These are phyloP conservation scores for Limnephilus auricula DNA, from an alignment of 2,888 invertebrate genomes.

Conservation along the genomic window DNA sequence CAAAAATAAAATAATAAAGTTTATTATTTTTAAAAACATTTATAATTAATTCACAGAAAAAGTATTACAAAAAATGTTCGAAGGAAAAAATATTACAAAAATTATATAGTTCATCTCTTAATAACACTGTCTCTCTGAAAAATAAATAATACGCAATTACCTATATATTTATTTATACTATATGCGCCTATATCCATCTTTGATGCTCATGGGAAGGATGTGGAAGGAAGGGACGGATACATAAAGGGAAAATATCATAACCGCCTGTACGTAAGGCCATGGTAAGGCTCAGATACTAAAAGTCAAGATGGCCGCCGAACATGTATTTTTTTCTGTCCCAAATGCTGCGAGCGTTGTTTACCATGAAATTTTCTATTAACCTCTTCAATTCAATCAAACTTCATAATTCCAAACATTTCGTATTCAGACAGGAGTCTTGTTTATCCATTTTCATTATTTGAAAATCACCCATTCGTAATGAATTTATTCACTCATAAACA, in stretches of 20 bases:
- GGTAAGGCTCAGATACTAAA: neutral
- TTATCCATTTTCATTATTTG: too few species aligned
- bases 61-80: neutral
- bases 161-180: neutral
- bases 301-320: neutral
- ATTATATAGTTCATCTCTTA: neutral
- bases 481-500: neutral
- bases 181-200: slow-evolving; percentile 41
- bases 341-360: neutral
- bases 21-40: neutral
- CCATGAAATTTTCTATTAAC: neutral
- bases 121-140: slow-evolving; percentile 52
- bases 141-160: neutral
- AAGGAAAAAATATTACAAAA: neutral
- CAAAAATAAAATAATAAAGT: neutral
- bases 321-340: neutral
- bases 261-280: neutral
- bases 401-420: neutral
- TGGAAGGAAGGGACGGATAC: slow-evolving; percentile 7
- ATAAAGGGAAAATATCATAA: neutral
- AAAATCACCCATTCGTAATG: neutral
- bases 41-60: neutral
- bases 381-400: neutral
- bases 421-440: neutral
- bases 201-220: slow-evolving; percentile 53